Evolutionary conservation across 1,140 invertebrate genomes (phyloP).

Genomic region (Drosophila parabipectinata): DNA sequence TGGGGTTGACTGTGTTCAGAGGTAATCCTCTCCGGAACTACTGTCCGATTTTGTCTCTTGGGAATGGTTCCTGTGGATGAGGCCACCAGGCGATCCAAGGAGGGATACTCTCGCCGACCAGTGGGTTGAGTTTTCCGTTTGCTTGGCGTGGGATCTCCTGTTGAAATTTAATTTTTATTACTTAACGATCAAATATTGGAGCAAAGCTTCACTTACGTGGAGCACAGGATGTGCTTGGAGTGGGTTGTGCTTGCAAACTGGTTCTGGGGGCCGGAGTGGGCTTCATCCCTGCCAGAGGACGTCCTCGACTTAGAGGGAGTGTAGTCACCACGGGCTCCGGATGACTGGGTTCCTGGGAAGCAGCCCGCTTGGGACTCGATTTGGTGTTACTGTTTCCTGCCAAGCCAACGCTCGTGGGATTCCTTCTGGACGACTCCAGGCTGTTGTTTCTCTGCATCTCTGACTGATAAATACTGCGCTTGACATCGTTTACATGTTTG

Average conservation of each 20-base stretch:
- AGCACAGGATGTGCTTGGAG: constrained; percentile 13
- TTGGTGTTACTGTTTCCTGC: constrained; percentile 11
- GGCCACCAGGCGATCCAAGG: constrained; percentile 68
- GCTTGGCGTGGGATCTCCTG: constrained; percentile 41
- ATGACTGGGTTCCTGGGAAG: constrained; percentile 18
- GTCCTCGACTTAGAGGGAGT: constrained; percentile 69
- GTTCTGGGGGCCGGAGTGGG: constrained; percentile 74
- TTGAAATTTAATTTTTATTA: background rate
- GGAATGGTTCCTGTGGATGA: constrained; percentile 75
- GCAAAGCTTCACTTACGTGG: constrained; percentile 22
- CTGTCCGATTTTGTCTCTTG: constrained; percentile 36
- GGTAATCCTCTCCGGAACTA: background rate
- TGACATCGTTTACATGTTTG: constrained; percentile 83
- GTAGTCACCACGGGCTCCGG: constrained; percentile 58
- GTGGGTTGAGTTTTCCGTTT: constrained; percentile 28
- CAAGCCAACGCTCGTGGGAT: constrained; percentile 2
- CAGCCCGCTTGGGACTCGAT: constrained; percentile 45
- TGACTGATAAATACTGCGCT: constrained; percentile 81
- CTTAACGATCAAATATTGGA: background rate
- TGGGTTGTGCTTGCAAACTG: constrained; percentile 42
- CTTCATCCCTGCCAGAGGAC: constrained; percentile 33
- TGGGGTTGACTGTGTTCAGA: background rate
- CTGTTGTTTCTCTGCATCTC: constrained; percentile 78
- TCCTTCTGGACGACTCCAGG: constrained; percentile 53
- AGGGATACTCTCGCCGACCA: constrained; percentile 67